phyloP scores from a whole-genome alignment of 2,888 invertebrate genomes.

The Parascotia fuliginaria region DNA sequence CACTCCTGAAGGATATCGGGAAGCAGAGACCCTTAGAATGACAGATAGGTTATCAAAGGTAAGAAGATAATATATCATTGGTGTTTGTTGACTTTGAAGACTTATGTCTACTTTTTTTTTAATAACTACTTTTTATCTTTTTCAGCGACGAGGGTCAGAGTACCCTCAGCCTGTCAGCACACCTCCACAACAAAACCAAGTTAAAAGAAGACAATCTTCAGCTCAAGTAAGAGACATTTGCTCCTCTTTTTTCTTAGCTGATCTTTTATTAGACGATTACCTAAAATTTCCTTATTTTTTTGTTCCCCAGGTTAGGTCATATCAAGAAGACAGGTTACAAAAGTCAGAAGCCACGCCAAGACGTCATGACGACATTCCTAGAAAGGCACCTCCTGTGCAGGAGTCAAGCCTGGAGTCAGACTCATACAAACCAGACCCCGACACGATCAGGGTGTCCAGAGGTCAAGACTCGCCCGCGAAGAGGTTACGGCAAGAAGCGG shows the following conservation, averaged over 20 bases:
- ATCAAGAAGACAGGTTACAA: constrained; percentile 68
- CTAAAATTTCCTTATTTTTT: neutral
- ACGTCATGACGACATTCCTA: constrained; percentile 63
- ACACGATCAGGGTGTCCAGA: constrained; percentile 72
- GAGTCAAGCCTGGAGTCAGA: constrained; percentile 36
- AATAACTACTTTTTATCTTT: too few species aligned
- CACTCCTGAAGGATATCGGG: constrained; percentile 79
- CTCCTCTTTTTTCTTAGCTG: neutral
- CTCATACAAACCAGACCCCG: constrained; percentile 74
- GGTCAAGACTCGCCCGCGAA: constrained; percentile 77
- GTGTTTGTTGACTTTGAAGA: too few species aligned
- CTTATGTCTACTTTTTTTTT: too few species aligned
- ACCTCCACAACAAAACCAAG: constrained; percentile 69
- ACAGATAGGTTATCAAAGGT: constrained; percentile 75
- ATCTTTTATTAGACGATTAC: neutral
- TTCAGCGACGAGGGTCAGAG: constrained; percentile 79
- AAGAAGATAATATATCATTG: constrained; percentile 11
- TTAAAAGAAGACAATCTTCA: constrained; percentile 74
- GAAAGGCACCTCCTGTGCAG: constrained; percentile 50
- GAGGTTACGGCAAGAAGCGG: constrained; percentile 76
- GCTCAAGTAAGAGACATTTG: constrained; percentile 60
- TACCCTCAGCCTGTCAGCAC: constrained; percentile 79
- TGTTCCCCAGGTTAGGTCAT: constrained; percentile 63
- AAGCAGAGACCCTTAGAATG: constrained; percentile 77
- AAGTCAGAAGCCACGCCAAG: constrained; percentile 55